These are phyloP conservation scores for Yasuhikotakia modesta DNA, from an alignment of 2,797 vertebrate genomes.

Conservation along the genomic window DNA sequence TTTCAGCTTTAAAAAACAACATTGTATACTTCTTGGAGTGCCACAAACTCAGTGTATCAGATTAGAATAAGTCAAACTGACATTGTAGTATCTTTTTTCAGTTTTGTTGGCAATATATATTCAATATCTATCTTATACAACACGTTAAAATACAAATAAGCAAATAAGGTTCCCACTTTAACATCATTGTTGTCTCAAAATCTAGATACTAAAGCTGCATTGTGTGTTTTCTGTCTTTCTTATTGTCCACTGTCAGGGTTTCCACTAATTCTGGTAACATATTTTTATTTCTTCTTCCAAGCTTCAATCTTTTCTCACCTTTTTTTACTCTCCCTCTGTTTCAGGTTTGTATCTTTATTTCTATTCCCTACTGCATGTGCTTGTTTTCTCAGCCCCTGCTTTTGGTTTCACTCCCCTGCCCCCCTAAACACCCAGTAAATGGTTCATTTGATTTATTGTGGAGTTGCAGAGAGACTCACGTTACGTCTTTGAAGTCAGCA, in stretches of 20 bases:
- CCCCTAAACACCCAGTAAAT: slow-evolving; percentile 52
- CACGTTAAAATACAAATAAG: no score
- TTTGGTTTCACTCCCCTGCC: slow-evolving; percentile 44
- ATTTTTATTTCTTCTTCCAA: neutral
- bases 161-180: no score
- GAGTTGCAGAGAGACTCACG: slow-evolving; percentile 77
- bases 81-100: no score
- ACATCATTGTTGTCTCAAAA: no score
- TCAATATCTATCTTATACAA: no score
- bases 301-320: neutral
- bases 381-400: slow-evolving; percentile 55
- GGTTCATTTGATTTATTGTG: slow-evolving; percentile 84
- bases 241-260: neutral
- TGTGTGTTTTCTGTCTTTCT: neutral
- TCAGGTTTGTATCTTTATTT: slow-evolving; percentile 1
- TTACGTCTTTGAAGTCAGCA: slow-evolving; percentile 84
- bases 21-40: neutral
- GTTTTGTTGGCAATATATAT: no score
- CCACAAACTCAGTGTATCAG: neutral
- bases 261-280: neutral
- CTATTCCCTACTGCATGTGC: slow-evolving; percentile 44
- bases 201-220: neutral
- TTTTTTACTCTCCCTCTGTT: neutral
- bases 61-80: neutral
- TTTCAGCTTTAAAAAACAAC: neutral